Evolutionary conservation across 2,113 vertebrate genomes (phyloP).

Genomic region (Canis aureus): DNA sequence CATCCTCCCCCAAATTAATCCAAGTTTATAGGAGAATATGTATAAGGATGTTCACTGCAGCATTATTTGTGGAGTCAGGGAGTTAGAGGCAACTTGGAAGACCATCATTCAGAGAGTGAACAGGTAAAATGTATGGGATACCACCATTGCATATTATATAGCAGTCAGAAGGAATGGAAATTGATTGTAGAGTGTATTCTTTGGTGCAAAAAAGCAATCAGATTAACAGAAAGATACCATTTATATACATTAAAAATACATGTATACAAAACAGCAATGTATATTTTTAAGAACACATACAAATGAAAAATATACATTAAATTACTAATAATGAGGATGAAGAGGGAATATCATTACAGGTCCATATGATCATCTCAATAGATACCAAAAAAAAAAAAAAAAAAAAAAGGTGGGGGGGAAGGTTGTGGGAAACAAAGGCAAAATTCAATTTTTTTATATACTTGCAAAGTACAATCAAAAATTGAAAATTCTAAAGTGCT

Average conservation of each 20-base stretch:
- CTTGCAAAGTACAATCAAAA: neutral
- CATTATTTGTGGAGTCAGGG: neutral
- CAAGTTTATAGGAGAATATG: neutral
- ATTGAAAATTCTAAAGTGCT: neutral
- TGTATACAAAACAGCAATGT: neutral
- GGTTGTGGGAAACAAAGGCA: neutral
- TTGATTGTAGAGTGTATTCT: neutral
- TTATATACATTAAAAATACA: conserved; percentile 20
- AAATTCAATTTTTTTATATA: neutral
- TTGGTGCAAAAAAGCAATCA: neutral
- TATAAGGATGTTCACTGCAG: neutral
- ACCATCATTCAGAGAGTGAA: neutral
- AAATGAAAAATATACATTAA: conserved; percentile 9
- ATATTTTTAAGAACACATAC: neutral
- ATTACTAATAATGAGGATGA: neutral
- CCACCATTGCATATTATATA: neutral
- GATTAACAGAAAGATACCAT: neutral
- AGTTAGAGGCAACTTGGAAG: neutral
- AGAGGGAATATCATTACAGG: neutral
- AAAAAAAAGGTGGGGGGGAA: neutral
- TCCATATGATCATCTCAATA: neutral
- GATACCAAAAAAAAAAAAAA: neutral
- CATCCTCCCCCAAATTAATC: neutral
- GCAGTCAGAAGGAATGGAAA: conserved; percentile 1
- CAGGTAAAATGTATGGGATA: neutral